Evolutionary conservation across 2,888 invertebrate genomes (phyloP).

Genomic region (Brachyopa scutellaris): DNA sequence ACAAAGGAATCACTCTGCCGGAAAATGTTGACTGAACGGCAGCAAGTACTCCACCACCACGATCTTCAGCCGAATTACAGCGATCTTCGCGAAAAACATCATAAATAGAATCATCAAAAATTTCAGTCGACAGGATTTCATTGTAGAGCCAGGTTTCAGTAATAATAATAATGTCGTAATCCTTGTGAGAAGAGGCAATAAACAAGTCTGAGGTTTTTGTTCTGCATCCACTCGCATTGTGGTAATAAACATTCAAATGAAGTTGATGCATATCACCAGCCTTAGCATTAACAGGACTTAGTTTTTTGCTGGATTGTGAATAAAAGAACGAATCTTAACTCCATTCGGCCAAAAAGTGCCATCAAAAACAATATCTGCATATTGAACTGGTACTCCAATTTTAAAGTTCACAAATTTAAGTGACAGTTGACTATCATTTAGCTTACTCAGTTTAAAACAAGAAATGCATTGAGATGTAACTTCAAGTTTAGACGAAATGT

Average conservation of each 20-base stretch:
- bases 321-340: no score
- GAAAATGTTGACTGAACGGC: neutral
- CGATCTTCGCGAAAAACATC: neutral
- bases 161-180: slow-evolving; percentile 4
- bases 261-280: neutral
- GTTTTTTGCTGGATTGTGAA: neutral
- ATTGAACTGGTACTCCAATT: neutral
- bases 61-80: neutral
- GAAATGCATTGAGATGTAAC: no score
- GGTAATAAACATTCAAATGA: neutral
- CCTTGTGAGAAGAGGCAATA: no score
- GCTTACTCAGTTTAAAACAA: no score
- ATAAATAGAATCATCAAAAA: neutral
- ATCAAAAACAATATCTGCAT: neutral
- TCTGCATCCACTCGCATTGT: neutral
- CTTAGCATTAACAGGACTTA: neutral
- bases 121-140: neutral
- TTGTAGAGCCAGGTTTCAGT: slow-evolving; percentile 1
- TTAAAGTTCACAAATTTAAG: neutral
- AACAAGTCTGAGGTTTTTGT: neutral
- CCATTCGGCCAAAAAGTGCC: neutral
- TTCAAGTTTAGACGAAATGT: neutral
- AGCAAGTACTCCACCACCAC: neutral
- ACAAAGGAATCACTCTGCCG: neutral
- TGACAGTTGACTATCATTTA: no score